These are phyloP conservation scores for Callithrix jacchus DNA, from an alignment of 2,113 vertebrate species.

Conservation along the genomic window DNA sequence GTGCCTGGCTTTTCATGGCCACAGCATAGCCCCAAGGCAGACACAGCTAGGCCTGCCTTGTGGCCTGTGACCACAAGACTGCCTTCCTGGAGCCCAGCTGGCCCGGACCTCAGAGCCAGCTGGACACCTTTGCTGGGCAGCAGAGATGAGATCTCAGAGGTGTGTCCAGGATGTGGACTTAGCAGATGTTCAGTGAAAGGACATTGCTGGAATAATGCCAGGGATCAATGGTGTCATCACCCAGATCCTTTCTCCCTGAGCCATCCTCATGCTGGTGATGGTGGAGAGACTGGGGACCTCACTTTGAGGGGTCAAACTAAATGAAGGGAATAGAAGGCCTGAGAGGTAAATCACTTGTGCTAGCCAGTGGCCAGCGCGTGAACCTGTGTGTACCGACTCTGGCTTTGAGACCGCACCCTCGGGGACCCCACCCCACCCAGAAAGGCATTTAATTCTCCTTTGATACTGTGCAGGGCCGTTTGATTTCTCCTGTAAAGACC, in stretches of 20 bases:
- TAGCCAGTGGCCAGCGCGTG: rapidly evolving
- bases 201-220: no score
- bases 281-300: no score
- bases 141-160: neutral
- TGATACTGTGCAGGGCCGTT: neutral
- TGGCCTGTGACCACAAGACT: neutral
- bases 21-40: rapidly evolving
- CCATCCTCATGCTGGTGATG: neutral
- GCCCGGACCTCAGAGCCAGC: neutral
- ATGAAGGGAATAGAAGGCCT: rapidly evolving
- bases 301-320: rapidly evolving
- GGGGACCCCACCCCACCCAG: neutral
- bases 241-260: neutral
- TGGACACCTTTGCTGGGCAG: neutral
- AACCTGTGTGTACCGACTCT: neutral
- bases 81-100: neutral
- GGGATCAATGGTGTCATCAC: rapidly evolving
- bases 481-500: constrained; percentile 35
- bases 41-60: no score
- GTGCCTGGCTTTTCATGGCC: neutral
- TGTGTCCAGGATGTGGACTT: neutral
- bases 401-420: neutral
- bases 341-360: rapidly evolving
- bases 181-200: neutral
- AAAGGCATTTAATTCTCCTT: neutral